These are phyloP conservation scores for Lepidotrigona ventralis DNA, from an alignment of 1,140 invertebrate genomes.

Conservation along the genomic window DNA sequence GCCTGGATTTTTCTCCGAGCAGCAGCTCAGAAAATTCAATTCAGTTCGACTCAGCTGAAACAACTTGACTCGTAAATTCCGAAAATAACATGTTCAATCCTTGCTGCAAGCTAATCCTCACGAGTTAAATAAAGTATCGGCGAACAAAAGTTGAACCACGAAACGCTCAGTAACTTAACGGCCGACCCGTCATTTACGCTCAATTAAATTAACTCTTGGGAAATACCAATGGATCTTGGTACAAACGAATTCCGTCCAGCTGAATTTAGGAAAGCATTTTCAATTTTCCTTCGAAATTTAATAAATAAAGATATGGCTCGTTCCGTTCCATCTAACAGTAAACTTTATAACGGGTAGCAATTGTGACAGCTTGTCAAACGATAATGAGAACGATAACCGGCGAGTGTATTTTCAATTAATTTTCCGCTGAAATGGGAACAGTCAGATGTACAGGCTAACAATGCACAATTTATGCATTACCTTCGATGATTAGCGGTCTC, in stretches of 20 bases:
- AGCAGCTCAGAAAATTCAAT: no score
- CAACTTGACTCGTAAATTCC: no score
- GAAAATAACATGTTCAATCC: background rate
- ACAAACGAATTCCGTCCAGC: background rate
- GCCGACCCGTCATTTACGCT: background rate
- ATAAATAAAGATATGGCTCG: background rate
- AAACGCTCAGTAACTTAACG: background rate
- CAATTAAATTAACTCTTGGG: background rate
- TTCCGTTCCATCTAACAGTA: background rate
- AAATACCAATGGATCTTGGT: background rate
- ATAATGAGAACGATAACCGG: background rate
- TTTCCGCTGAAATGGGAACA: background rate
- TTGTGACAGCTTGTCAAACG: background rate
- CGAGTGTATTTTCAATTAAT: conserved; percentile 4
- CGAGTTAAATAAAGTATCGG: background rate
- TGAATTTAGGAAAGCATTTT: background rate
- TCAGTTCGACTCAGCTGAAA: no score
- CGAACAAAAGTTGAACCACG: background rate
- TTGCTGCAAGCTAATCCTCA: no score
- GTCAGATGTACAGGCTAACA: conserved; percentile 12
- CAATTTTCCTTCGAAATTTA: background rate
- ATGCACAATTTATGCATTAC: conserved; percentile 15
- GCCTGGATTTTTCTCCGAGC: no score
- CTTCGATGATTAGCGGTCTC: conserved; percentile 3
- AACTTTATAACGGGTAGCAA: background rate